These are phyloP conservation scores for Aethes cnicana DNA, from an alignment of 2,888 invertebrate species.

Conservation along the genomic window DNA sequence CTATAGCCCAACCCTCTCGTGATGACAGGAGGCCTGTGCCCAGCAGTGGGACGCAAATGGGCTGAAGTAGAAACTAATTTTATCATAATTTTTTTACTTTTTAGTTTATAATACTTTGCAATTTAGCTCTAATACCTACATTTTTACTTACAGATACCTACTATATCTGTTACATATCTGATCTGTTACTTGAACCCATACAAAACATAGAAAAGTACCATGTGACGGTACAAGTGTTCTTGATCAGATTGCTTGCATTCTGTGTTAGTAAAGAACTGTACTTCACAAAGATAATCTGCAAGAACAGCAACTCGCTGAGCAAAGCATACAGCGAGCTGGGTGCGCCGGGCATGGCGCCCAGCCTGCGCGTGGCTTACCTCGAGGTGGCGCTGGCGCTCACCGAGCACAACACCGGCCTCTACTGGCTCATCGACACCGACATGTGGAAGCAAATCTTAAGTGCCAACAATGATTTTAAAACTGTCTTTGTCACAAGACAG, in stretches of 20 bases:
- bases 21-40: too few species aligned
- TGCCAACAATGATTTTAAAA: constrained; percentile 85
- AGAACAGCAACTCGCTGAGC: constrained; percentile 52
- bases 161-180: constrained; percentile 55
- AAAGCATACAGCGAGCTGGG: constrained; percentile 54
- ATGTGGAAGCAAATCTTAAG: constrained; percentile 85
- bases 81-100: too few species aligned
- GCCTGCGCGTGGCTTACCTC: constrained; percentile 86
- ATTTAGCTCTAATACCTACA: background rate
- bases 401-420: constrained; percentile 84
- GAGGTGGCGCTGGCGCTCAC: constrained; percentile 83
- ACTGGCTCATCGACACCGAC: constrained; percentile 84
- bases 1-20: too few species aligned
- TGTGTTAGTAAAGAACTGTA: constrained; percentile 82
- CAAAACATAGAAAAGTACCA: constrained; percentile 51
- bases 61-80: background rate
- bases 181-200: constrained; percentile 54
- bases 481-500: constrained; percentile 87
- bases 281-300: constrained; percentile 79
- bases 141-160: constrained; percentile 49
- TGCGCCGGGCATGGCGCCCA: constrained; percentile 73
- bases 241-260: constrained; percentile 84
- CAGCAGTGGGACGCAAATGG: background rate
- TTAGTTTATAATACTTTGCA: too few species aligned
- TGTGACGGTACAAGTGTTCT: constrained; percentile 80